Evolutionary conservation across 2,797 vertebrate species (phyloP).

Genomic region (Pempheris klunzingeri): DNA sequence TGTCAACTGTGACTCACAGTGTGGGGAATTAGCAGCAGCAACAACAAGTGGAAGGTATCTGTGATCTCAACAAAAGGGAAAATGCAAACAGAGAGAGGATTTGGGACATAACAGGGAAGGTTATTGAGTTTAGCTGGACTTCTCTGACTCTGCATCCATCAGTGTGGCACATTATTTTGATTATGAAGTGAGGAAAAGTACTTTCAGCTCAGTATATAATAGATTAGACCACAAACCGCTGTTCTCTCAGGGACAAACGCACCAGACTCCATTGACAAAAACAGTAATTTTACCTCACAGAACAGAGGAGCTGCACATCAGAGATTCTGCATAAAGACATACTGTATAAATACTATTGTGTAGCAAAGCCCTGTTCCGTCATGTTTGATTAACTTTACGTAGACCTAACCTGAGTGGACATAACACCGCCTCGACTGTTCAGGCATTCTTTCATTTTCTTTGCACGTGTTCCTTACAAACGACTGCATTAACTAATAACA

Average conservation of each 20-base stretch:
- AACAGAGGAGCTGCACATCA: too few relatives aligned
- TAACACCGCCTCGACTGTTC: not conserved
- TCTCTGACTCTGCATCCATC: not conserved
- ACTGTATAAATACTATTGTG: not conserved
- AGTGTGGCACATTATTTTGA: not conserved
- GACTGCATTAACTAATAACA: not conserved
- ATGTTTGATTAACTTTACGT: not conserved
- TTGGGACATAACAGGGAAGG: not conserved
- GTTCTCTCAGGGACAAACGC: too few relatives aligned
- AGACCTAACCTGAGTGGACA: not conserved
- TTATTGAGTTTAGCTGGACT: not conserved
- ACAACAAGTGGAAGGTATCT: conserved; percentile 25
- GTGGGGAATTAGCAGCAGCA: conserved; percentile 46
- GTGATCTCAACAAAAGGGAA: conserved; percentile 5
- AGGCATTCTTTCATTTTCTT: not conserved
- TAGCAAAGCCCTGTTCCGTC: not conserved
- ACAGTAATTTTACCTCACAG: too few relatives aligned
- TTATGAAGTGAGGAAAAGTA: not conserved
- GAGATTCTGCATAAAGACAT: not conserved
- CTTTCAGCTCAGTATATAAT: not conserved
- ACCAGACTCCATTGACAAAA: too few relatives aligned
- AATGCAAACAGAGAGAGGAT: not conserved
- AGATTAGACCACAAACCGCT: not conserved
- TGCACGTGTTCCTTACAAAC: not conserved
- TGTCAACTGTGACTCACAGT: conserved; percentile 60